Evolutionary conservation across 1,140 invertebrate genomes (phyloP).

Genomic region (Drosophila ohnishii): DNA sequence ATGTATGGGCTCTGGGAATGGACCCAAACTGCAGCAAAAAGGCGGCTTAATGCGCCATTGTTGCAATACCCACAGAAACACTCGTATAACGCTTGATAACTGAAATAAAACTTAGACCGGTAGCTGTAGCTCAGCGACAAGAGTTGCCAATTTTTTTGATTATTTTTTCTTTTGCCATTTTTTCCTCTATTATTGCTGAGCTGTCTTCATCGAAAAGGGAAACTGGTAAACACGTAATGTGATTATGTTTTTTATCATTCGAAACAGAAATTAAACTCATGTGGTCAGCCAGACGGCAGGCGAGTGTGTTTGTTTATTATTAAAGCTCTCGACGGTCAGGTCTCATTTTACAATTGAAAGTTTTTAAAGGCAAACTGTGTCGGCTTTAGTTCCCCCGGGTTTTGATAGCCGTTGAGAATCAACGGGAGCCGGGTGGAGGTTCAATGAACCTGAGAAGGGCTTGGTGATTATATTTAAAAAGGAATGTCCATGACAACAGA

Average conservation of each 20-base stretch:
- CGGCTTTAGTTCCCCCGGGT: conserved; percentile 2
- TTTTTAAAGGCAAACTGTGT: conserved; percentile 15
- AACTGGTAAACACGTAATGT: conserved; percentile 62
- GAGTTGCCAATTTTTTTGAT: conserved; percentile 16
- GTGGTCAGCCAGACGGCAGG: conserved; percentile 21
- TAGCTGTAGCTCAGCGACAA: conserved; percentile 28
- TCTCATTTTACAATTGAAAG: conserved; percentile 37
- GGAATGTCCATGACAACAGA: background rate
- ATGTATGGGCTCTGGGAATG: conserved; percentile 52
- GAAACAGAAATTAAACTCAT: conserved; percentile 27
- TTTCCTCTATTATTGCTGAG: conserved; percentile 6
- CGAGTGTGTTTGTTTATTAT: conserved; percentile 47
- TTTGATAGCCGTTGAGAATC: conserved; percentile 38
- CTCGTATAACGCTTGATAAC: conserved; percentile 50
- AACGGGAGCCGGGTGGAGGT: conserved; percentile 4
- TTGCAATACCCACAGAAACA: conserved; percentile 54
- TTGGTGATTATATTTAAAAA: conserved; percentile 4
- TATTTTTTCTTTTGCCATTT: conserved; percentile 6
- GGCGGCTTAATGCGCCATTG: conserved; percentile 68
- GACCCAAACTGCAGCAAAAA: conserved; percentile 58
- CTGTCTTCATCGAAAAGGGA: conserved; percentile 47
- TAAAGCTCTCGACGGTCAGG: conserved; percentile 27
- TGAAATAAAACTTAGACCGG: conserved; percentile 36
- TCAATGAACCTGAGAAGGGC: conserved; percentile 37
- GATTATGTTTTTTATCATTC: conserved; percentile 54